phyloP scores from a whole-genome alignment of 2,113 vertebrate species.

The Nansenia antarctica region DNA sequence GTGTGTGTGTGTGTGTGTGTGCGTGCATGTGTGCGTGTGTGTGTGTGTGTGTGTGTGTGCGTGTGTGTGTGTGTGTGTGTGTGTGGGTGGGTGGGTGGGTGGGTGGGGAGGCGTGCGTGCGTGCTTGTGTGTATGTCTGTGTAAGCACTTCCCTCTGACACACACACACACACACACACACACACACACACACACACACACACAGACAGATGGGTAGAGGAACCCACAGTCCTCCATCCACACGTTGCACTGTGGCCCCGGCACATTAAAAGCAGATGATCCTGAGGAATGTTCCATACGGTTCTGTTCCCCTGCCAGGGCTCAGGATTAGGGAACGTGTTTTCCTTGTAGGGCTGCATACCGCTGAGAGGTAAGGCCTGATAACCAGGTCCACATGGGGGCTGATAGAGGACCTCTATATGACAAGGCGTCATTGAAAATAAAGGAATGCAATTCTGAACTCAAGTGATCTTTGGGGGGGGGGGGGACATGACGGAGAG shows the following conservation, averaged over 20 bases:
- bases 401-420: background rate
- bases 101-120: too few relatives aligned
- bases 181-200: background rate
- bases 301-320: conserved; percentile 32
- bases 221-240: background rate
- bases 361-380: conserved; percentile 40
- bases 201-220: too few relatives aligned
- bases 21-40: background rate
- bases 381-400: conserved; percentile 67
- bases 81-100: too few relatives aligned
- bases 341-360: conserved; percentile 53
- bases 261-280: conserved; percentile 60
- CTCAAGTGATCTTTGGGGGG: background rate
- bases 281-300: conserved; percentile 58
- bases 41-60: too few relatives aligned
- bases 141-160: too few relatives aligned
- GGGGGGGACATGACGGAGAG: conserved; percentile 13
- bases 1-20: background rate
- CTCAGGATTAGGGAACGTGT: conserved; percentile 40
- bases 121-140: background rate
- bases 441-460: background rate
- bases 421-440: background rate
- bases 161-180: background rate
- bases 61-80: background rate
- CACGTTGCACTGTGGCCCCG: conserved; percentile 4